A percentile compares a stretch with the other conserved stretches of the same genome.
Evolutionary conservation across 2,113 vertebrate species (phyloP).

Genomic region (Rhinopomastus cyanomelas): DNA sequence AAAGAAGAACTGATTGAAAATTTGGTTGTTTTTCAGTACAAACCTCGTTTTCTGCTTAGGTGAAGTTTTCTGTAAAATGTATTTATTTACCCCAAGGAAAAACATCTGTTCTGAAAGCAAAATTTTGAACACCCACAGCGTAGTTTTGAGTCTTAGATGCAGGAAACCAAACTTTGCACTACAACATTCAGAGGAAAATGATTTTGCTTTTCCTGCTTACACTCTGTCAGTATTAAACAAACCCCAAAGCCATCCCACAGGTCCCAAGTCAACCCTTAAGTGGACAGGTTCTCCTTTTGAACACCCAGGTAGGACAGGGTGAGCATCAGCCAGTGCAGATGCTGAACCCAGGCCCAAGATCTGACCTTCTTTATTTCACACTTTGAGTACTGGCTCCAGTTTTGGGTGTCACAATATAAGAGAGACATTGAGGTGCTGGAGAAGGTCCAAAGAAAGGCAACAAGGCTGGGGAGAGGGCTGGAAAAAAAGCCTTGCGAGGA

Average conservation of each 20-base stretch:
- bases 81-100: not conserved
- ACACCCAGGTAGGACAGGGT: not conserved
- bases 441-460: no score
- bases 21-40: not conserved
- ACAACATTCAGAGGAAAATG: not conserved
- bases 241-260: not conserved
- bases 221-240: not conserved
- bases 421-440: no score
- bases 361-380: not conserved
- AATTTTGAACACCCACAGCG: not conserved
- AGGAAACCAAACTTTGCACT: not conserved
- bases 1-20: slow-evolving; percentile 7
- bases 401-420: no score
- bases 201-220: not conserved
- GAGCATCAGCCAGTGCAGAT: not conserved
- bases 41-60: not conserved
- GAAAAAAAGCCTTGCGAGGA: no score
- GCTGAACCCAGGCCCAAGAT: not conserved
- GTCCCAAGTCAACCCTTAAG: not conserved
- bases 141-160: not conserved
- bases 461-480: no score
- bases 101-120: not conserved
- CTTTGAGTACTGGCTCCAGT: no score
- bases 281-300: not conserved
- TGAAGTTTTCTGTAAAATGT: not conserved